Base-by-base conservation (phyloP, 2,797 vertebrate species). In the Myotis findleyi region DNA sequence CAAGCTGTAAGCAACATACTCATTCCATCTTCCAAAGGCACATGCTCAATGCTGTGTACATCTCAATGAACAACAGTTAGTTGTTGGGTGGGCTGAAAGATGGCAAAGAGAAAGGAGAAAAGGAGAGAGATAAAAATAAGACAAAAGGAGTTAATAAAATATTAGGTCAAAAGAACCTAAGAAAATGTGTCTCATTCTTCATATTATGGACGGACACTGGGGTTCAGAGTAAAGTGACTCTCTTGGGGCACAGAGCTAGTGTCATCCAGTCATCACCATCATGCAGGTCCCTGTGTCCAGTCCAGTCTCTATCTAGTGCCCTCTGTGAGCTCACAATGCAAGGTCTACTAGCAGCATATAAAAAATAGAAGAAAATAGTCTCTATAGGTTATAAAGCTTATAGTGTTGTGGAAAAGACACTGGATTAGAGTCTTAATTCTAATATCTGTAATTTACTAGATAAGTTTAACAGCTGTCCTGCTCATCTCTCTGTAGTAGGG, bases 301-400 rank as follows among this genome's bases (percentile, higher is more conserved):
- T 2, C 71, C 85, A 20, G 27, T 3, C 53, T 51, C 62, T 71
- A 20, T 13, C 49, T 47, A 13, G 36, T 47, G 75, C 80, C 21
- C 44, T n/a, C 36, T 16, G 2, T 30, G 53, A 86, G 8, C 4
- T 55, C 30, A 4, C 16, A 3, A 0, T 5, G 16, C 7, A 47
- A 75, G 6, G 21, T 66, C 25, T 20, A 2, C 3, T 0, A 9
- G 79, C 25, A 18, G 53, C 2, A 18, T 30, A 2, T 0, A 3
- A 53, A 44, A 75, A 10, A 53, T 12, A 0, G 12, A 33, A 71
- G 25, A n/a, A 16, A n/a, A 71, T 3, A 8, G 3, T 33, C 73
- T 80, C 8, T 33, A 14, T n/a, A 33, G 5, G 47, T 2, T 25
- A 8, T 21, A 49, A 77, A 73, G 69, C 27, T 30, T 69, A 11